These are phyloP conservation scores for Phrynocephalus vlangalii DNA, from an alignment of 2,797 vertebrate species.

Conservation along the genomic window DNA sequence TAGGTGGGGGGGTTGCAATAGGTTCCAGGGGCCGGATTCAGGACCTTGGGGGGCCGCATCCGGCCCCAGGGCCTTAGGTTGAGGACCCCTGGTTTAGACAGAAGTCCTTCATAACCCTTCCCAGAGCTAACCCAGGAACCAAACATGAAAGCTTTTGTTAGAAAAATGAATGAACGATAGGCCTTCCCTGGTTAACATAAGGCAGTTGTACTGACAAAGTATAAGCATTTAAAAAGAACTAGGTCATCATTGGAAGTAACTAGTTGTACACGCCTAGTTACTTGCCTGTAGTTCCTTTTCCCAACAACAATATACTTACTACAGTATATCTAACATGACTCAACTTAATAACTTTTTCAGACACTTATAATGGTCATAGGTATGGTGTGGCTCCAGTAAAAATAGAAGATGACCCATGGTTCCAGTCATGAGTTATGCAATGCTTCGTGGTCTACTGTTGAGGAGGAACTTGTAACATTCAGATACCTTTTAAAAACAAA, in stretches of 20 bases:
- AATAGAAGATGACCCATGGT: neutral
- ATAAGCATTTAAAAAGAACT: no score
- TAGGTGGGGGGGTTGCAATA: no score
- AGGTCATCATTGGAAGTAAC: neutral
- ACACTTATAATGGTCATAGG: neutral
- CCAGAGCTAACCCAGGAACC: neutral
- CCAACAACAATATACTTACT: neutral
- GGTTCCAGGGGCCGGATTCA: no score
- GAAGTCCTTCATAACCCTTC: no score
- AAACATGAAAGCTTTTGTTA: neutral
- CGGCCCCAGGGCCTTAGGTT: no score
- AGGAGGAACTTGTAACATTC: neutral
- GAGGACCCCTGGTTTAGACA: no score
- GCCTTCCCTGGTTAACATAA: neutral
- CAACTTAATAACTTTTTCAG: no score
- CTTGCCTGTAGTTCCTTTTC: neutral
- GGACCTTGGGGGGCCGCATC: no score
- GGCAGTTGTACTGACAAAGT: neutral
- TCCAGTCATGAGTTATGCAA: neutral
- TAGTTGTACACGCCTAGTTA: neutral
- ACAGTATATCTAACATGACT: neutral
- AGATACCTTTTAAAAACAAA: no score
- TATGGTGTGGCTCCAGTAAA: neutral
- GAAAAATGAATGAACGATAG: neutral
- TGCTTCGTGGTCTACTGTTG: neutral